Conservation (phyloP, 2,113 vertebrate genomes). For the Colinus virginianus region DNA sequence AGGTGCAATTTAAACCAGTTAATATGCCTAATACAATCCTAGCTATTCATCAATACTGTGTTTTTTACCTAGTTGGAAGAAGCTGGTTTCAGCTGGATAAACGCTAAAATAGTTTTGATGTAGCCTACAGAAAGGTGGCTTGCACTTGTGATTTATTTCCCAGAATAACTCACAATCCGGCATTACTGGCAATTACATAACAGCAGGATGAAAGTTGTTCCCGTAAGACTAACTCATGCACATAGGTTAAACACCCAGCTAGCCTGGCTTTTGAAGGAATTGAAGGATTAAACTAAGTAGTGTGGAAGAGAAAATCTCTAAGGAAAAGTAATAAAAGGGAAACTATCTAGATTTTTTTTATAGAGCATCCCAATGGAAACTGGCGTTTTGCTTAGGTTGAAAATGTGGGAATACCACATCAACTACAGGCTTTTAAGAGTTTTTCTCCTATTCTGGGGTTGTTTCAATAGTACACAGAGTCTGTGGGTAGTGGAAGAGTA, state of each 20-base stretch:
- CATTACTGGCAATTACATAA: conserved; percentile 19
- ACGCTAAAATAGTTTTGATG: neutral
- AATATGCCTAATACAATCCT: neutral
- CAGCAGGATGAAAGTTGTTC: conserved; percentile 9
- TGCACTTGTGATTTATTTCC: neutral
- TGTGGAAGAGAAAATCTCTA: neutral
- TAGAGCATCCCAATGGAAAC: neutral
- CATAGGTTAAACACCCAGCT: neutral
- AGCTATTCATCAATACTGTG: neutral
- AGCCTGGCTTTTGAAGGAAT: neutral
- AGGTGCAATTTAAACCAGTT: neutral
- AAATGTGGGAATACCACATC: neutral
- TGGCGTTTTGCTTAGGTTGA: neutral
- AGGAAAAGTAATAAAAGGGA: neutral
- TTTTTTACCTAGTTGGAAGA: neutral
- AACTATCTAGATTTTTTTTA: neutral
- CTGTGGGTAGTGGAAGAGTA: neutral
- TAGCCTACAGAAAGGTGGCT: neutral
- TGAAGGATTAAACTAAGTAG: neutral
- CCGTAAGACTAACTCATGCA: neutral
- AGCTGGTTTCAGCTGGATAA: neutral
- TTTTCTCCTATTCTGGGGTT: neutral
- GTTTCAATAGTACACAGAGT: neutral
- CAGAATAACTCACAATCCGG: conserved; percentile 48
- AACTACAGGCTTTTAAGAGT: neutral